These are phyloP conservation scores for Andrena praecox DNA, from an alignment of 2,888 invertebrate species.

Conservation along the genomic window DNA sequence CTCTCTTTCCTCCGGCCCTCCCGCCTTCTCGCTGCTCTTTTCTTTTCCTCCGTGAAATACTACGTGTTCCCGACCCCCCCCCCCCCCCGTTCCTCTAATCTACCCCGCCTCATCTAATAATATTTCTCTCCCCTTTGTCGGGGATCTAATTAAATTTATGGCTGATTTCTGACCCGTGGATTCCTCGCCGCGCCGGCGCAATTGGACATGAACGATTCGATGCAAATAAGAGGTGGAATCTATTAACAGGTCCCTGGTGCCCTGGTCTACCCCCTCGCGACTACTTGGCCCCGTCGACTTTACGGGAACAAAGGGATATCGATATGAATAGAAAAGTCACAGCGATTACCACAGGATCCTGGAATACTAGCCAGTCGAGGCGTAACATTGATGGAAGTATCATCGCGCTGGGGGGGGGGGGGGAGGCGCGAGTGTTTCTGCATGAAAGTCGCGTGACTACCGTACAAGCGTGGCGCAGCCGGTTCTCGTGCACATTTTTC, in stretches of 20 bases:
- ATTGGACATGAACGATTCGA: too few species aligned
- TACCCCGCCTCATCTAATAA: constrained; percentile 48
- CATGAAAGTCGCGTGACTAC: background rate
- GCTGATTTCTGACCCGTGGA: background rate
- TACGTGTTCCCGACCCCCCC: constrained; percentile 21
- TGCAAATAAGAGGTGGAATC: too few species aligned
- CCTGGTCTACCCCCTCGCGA: too few species aligned
- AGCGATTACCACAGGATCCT: too few species aligned
- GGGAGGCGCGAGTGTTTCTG: constrained; percentile 19
- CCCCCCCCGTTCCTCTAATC: constrained; percentile 26
- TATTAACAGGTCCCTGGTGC: too few species aligned
- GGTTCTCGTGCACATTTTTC: constrained; percentile 59
- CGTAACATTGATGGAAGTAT: background rate
- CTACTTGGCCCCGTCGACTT: too few species aligned
- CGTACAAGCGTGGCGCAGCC: constrained; percentile 36
- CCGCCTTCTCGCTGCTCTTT: constrained; percentile 25
- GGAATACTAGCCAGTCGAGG: too few species aligned
- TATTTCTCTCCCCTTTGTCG: constrained; percentile 55
- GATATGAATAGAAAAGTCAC: too few species aligned
- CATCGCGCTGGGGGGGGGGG: constrained; percentile 1
- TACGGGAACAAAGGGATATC: too few species aligned
- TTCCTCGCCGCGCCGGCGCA: too few species aligned
- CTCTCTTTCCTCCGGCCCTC: constrained; percentile 24
- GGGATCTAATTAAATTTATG: constrained; percentile 47
- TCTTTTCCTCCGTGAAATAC: constrained; percentile 52